Evolutionary conservation across 2,797 vertebrate species (phyloP), one percentile per base, ranked within the genome.

Genomic region (Syngnathus acus): DNA sequence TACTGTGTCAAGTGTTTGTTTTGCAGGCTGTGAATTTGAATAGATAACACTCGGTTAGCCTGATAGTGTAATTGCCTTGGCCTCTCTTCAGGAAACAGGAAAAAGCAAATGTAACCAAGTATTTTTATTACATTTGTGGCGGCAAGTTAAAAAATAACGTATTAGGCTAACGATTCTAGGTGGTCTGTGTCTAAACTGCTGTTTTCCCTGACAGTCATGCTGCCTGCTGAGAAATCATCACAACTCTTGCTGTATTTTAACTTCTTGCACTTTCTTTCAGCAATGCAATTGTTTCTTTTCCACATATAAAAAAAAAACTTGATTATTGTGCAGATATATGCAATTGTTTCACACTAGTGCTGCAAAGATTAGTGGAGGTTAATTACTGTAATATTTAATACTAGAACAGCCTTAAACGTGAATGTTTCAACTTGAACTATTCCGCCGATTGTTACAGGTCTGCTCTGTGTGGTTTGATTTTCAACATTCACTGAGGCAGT

Each of bases 311-410:
- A 40, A 39, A 23, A 9, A 21, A 37, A 17, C 7, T 47, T 60
- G 42, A 68, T 62, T 62, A 32, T 71, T 64, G 50, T 72, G 71
- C 69, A 19, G 47, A 80, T 70, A 72, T 78, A 77, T 86, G 84
- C 77, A 83, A 71, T 54, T 65, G 54, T 63, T 40, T 66, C 23
- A 62, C 60, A 62, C 40, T 42, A 6, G 60, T 60, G 58, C 58
- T 60, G n/a, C 40, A n/a, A 40, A 60, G 17, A 13, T 57, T 40
- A 5, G 58, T 40, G 38, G 16, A 21, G 60, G 40, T 32, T 43
- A 23, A 16, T 45, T 62, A 21, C 60, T 26, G 60, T 43, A 16
- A 10, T 26, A 23, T 62, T 62, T 45, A 14, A 43, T 45, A 62
- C 60, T 62, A 26, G 43, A 65, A 65, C 4, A 9, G 64, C 64